phyloP scores from a whole-genome alignment of 2,888 invertebrate genomes.

The Amblyteles armatorius region DNA sequence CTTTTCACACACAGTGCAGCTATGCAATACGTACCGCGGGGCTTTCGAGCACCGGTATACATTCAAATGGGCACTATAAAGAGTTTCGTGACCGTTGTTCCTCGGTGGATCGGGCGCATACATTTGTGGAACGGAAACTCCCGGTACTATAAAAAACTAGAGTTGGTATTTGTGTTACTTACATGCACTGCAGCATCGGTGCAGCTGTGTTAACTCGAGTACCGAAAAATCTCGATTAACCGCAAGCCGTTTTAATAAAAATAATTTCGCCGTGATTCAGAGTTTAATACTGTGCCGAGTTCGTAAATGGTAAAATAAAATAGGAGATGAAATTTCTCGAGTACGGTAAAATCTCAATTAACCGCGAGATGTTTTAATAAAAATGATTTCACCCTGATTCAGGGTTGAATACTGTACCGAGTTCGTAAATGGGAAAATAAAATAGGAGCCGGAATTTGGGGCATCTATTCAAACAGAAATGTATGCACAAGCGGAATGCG shows the following conservation, averaged over 20 bases:
- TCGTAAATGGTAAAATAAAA: too few relatives aligned
- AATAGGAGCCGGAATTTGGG: too few relatives aligned
- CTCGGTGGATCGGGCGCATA: background rate
- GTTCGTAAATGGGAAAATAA: too few relatives aligned
- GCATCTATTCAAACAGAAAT: too few relatives aligned
- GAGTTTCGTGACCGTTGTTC: slow-evolving; percentile 1
- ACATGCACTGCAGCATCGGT: background rate
- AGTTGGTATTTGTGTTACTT: background rate
- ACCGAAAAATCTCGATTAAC: background rate
- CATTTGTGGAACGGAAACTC: slow-evolving; percentile 1
- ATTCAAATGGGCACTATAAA: slow-evolving; percentile 2
- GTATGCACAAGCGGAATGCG: too few relatives aligned
- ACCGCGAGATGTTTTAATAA: background rate
- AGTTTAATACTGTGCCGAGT: too few relatives aligned
- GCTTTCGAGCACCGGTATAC: background rate
- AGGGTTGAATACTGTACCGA: too few relatives aligned
- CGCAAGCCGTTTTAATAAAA: background rate
- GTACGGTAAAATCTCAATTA: background rate
- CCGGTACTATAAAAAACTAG: background rate
- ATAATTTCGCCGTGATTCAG: background rate
- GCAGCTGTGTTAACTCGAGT: slow-evolving; percentile 11
- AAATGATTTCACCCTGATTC: background rate
- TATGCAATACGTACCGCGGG: background rate
- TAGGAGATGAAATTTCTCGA: background rate
- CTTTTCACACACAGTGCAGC: slow-evolving; percentile 32